Conservation (phyloP, 2,797 vertebrate species). For the Mallotus villosus region DNA sequence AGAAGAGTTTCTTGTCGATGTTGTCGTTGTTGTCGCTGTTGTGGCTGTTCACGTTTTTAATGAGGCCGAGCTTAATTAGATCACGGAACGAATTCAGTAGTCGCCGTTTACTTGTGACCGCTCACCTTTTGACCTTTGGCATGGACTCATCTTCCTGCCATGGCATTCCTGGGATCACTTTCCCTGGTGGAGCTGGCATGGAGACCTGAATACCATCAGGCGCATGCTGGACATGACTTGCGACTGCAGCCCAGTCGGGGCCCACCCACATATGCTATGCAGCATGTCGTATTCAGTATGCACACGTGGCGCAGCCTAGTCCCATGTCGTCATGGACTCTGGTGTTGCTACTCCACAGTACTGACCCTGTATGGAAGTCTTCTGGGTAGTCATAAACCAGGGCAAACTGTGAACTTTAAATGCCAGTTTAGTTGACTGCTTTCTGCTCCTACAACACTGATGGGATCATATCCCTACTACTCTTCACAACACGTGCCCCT, state of each 20-base stretch:
- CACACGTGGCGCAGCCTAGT: neutral
- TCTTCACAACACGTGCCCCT: no score
- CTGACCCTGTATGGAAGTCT: no score
- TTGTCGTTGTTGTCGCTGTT: neutral
- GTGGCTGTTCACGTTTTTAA: neutral
- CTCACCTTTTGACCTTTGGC: neutral
- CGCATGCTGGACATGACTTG: constrained; percentile 8
- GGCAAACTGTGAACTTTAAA: no score
- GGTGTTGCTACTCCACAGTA: neutral
- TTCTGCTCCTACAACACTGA: no score
- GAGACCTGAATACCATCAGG: constrained; percentile 8
- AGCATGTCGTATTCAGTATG: neutral
- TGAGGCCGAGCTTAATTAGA: neutral
- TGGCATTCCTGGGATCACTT: neutral
- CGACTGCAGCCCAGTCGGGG: neutral
- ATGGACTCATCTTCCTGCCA: neutral
- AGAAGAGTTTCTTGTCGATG: neutral
- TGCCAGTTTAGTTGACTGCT: no score
- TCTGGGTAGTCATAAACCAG: no score
- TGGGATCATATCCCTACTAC: no score
- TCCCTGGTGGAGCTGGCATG: neutral
- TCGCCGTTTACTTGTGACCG: neutral
- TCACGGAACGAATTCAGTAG: no score
- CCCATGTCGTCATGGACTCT: neutral
- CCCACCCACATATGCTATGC: constrained; percentile 1